Conservation (phyloP, 2,113 vertebrate species). For the Ptilorrhoa leucosticta region DNA sequence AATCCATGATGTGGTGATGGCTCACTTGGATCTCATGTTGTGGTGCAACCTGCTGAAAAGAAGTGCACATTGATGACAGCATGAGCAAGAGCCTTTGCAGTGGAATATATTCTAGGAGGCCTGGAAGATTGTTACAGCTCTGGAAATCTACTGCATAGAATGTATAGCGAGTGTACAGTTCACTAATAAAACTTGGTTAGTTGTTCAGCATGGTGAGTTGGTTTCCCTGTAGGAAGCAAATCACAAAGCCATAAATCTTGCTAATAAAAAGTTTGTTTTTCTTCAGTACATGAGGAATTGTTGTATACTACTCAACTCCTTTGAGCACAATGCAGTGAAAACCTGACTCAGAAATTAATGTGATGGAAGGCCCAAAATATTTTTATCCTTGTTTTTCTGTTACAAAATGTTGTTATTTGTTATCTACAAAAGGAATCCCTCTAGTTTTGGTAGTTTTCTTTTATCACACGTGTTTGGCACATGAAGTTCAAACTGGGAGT, state of each 20-base stretch:
- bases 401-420: background rate
- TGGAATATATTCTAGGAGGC: background rate
- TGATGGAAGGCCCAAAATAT: background rate
- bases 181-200: background rate
- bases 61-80: fast-evolving
- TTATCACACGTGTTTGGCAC: background rate
- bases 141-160: background rate
- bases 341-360: background rate
- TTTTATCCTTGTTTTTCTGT: background rate
- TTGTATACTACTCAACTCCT: background rate
- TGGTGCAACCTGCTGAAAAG: background rate
- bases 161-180: background rate
- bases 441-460: background rate
- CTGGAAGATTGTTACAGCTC: background rate
- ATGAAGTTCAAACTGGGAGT: background rate
- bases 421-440: background rate
- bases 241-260: background rate
- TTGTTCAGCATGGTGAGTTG: background rate
- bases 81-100: background rate
- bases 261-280: background rate
- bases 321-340: background rate
- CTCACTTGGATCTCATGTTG: background rate
- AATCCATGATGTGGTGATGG: background rate
- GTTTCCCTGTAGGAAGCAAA: background rate
- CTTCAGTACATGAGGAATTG: background rate